A percentile compares a stretch with the other conserved stretches of the same genome.
phyloP scores from a whole-genome alignment of 2,888 invertebrate species.

The Eupithecia exiguata region DNA sequence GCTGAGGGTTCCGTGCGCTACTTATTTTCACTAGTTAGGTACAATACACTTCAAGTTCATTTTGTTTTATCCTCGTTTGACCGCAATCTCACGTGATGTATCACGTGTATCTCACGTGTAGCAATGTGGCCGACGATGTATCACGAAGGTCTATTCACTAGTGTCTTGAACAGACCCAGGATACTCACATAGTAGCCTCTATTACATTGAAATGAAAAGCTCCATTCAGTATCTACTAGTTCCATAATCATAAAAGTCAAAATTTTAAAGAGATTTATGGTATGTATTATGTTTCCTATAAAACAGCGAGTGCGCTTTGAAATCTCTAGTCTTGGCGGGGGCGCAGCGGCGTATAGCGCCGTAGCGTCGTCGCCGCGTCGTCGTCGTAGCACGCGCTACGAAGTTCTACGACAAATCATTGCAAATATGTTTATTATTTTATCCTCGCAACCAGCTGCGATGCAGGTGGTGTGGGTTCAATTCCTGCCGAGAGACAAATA shows the following conservation, averaged over 20 bases:
- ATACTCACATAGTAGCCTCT: too few relatives aligned
- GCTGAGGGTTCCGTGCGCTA: conserved; percentile 16
- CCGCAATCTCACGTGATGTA: neutral
- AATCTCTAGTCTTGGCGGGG: neutral
- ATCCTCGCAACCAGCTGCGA: neutral
- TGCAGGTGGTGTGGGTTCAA: neutral
- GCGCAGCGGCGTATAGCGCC: too few relatives aligned
- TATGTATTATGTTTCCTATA: too few relatives aligned
- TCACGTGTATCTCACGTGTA: too few relatives aligned
- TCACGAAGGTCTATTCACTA: too few relatives aligned
- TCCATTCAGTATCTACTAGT: neutral
- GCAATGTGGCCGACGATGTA: neutral
- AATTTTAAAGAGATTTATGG: too few relatives aligned
- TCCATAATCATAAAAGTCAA: too few relatives aligned
- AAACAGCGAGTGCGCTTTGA: neutral
- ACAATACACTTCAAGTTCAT: too few relatives aligned
- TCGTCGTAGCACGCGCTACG: neutral
- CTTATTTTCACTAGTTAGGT: too few relatives aligned
- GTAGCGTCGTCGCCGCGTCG: neutral
- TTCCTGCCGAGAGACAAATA: neutral
- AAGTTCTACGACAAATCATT: neutral
- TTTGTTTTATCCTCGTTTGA: neutral
- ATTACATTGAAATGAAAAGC: neutral
- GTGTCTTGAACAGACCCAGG: neutral
- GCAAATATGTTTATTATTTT: neutral